A percentile compares a stretch with the other conserved stretches of the same genome.
Evolutionary conservation across 2,797 vertebrate genomes (phyloP).

Genomic region (Poecilia picta): DNA sequence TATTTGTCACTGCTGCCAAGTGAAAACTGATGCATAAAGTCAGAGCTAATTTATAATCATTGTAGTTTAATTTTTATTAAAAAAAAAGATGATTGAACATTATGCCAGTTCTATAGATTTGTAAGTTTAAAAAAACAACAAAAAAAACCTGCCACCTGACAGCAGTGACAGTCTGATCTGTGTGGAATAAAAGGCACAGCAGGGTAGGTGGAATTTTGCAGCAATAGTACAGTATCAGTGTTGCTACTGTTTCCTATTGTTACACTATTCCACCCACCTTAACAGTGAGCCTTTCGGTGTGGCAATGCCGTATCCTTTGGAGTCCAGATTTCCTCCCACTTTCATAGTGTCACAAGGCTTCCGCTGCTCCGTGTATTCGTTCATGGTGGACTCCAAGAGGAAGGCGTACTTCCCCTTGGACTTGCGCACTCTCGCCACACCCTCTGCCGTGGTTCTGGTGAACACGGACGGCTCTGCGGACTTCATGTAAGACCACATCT

Average conservation of each 20-base stretch:
- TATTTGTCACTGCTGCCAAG: constrained; percentile 60
- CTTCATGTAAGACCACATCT: constrained; percentile 99
- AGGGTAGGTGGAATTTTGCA: constrained; percentile 99
- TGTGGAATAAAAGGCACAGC: constrained; percentile 89
- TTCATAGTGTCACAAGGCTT: constrained; percentile 99
- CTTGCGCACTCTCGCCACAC: constrained; percentile 96
- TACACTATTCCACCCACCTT: constrained; percentile 99
- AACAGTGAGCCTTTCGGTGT: constrained; percentile 99
- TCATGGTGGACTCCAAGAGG: constrained; percentile 99
- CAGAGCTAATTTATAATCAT: not conserved
- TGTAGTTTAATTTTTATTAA: not conserved
- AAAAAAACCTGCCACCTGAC: constrained; percentile 49
- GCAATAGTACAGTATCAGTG: constrained; percentile 88
- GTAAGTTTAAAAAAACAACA: too few species aligned
- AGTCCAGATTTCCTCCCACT: constrained; percentile 99
- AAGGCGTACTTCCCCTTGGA: constrained; percentile 99
- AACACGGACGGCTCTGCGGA: constrained; percentile 97
- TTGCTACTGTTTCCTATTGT: constrained; percentile 85
- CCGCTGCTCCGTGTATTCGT: constrained; percentile 98
- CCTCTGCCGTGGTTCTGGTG: constrained; percentile 96
- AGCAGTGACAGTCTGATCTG: constrained; percentile 56
- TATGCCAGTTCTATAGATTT: not conserved
- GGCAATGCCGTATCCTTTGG: constrained; percentile 98
- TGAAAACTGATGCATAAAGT: constrained; percentile 37
- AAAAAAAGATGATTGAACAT: not conserved